Base-by-base conservation (phyloP, 2,113 vertebrate species). In the Nettapus auritus region DNA sequence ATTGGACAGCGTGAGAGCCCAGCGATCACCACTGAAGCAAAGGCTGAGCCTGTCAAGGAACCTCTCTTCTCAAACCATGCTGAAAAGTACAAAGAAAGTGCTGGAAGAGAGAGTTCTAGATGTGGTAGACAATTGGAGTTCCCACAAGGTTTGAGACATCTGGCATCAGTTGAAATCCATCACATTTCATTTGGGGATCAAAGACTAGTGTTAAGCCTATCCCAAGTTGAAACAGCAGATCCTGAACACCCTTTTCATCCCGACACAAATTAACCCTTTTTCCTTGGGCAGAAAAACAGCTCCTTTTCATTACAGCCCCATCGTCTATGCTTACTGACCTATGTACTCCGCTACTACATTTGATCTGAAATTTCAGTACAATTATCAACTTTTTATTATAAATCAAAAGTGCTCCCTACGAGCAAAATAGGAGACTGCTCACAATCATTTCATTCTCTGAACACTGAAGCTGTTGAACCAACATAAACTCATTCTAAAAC, bases 141-240 rank as follows among this genome's bases (percentile, higher is more conserved):
- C 97, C 90, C 92, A 81, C 97, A 94, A 96, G 92, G 97, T 94
- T 98, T 97, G 95, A 96, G 97, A 97, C 98, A 98, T 97, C 98
- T 98, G 98, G 97, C 97, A 98, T 98, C 97, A 97, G 97, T 98
- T 97, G 97, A 97, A 97, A 98, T 96, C 97, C 96, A 98, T 97
- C 96, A 97, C 97, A 96, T 97, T 97, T 97, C 97, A 97, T 97
- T 96, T 97, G 97, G 94, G 96, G 97, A 97, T 97, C 98, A 97
- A 97, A 98, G 97, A 94, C 95, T 88, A 96, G 95, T 94, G 93
- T 73, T 95, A 95, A 95, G 93, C 90, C 93, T 92, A 96, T 89
- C 96, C 87, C 88, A 93, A 86, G 94, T 95, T 96, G 96, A 93
- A 96, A 96, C 15, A 92, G 96, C 93, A 96, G 94, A 96, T 96